Percentiles rank a stretch among this genome's conserved stretches.
Evolutionary conservation across 2,888 invertebrate species (phyloP).

Genomic region (Chaetogeoica ovagalla): DNA sequence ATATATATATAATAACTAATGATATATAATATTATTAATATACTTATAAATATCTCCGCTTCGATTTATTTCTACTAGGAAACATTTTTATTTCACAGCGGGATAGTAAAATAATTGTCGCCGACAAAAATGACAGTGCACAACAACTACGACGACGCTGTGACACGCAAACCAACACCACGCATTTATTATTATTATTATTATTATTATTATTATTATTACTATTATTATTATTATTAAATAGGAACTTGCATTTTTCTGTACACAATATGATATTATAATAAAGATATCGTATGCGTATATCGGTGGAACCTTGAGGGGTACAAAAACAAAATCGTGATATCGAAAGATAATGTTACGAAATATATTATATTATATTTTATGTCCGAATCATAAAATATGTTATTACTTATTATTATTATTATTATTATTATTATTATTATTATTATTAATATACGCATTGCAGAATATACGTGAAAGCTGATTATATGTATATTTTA

Average conservation of each 20-base stretch:
- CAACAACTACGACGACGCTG: neutral
- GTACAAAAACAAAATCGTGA: constrained; percentile 14
- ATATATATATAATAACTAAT: neutral
- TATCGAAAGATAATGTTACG: neutral
- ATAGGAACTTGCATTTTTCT: constrained; percentile 24
- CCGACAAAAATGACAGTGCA: neutral
- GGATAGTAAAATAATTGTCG: neutral
- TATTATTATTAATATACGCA: neutral
- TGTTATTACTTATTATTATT: neutral
- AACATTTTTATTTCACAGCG: constrained; percentile 5
- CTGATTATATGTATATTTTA: neutral
- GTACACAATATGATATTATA: neutral
- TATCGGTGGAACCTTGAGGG: constrained; percentile 6
- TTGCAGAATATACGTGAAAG: neutral
- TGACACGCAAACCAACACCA: neutral
- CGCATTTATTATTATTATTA: neutral
- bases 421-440: neutral
- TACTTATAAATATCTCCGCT: neutral
- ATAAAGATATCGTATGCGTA: constrained; percentile 20
- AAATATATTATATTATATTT: constrained; percentile 1
- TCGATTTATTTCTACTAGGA: neutral
- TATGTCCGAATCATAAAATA: neutral
- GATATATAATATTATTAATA: neutral
- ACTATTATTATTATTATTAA: neutral
- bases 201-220: no score